phyloP scores from a whole-genome alignment of 2,797 vertebrate species.

The Decapterus maruadsi region DNA sequence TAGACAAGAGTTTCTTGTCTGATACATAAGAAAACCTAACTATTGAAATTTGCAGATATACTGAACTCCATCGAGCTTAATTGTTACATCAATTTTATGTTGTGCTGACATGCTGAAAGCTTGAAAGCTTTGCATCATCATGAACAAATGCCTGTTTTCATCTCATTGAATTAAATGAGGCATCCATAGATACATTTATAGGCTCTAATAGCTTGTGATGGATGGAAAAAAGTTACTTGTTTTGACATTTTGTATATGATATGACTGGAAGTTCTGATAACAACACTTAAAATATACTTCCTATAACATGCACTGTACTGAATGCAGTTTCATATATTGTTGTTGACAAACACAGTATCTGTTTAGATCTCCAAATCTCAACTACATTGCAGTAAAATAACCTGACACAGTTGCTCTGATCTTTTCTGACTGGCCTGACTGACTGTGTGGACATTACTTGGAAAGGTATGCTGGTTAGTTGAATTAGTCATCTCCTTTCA shows the following conservation, averaged over 20 bases:
- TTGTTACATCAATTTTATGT: neutral
- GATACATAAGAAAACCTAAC: too few species aligned
- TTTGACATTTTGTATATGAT: too few species aligned
- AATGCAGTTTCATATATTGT: neutral
- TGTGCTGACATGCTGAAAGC: neutral
- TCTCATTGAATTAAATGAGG: neutral
- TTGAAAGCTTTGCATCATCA: neutral
- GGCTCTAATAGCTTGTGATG: neutral
- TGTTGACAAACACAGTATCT: neutral
- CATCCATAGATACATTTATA: too few species aligned
- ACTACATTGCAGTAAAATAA: neutral
- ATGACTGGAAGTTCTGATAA: neutral
- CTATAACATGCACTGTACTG: neutral
- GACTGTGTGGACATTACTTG: constrained; percentile 1
- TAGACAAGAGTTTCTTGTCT: too few species aligned
- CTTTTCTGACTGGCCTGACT: neutral
- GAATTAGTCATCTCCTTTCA: neutral
- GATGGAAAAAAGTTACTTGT: too few species aligned
- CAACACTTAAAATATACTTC: neutral
- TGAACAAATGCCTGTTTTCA: neutral
- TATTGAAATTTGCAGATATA: too few species aligned
- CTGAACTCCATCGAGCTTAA: too few species aligned
- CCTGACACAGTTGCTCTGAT: neutral
- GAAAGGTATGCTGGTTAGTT: neutral
- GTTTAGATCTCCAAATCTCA: neutral